Percentiles rank a stretch among this genome's conserved stretches.
These are phyloP conservation scores for Sprattus sprattus DNA, from an alignment of 2,113 vertebrate genomes.

Conservation along the genomic window DNA sequence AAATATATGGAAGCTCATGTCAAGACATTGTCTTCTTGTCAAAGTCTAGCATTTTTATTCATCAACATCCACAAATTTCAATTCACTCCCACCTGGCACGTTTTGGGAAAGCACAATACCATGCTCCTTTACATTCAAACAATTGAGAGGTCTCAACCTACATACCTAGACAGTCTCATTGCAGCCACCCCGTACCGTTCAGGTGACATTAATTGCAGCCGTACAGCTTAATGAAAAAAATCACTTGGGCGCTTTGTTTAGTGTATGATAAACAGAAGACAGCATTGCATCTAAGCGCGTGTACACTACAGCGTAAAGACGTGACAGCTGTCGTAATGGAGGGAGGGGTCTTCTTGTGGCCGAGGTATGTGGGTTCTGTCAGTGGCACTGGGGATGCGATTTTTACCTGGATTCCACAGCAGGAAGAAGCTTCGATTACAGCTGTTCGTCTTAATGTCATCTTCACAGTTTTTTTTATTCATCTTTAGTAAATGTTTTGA, in stretches of 20 bases:
- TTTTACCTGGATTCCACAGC: neutral
- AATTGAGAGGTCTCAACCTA: no score
- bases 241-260: neutral
- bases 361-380: neutral
- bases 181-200: neutral
- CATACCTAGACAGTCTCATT: neutral
- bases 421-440: neutral
- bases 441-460: no score
- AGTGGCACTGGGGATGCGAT: neutral
- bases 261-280: neutral
- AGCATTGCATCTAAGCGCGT: neutral
- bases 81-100: neutral
- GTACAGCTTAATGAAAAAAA: neutral
- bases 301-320: neutral
- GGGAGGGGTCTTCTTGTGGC: slow-evolving; percentile 4
- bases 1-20: neutral
- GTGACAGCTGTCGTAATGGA: slow-evolving; percentile 4
- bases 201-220: neutral
- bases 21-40: neutral
- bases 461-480: no score
- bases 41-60: neutral
- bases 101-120: neutral
- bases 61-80: neutral
- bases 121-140: neutral
- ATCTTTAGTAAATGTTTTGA: no score